Base-by-base conservation (phyloP, 2,888 invertebrate genomes). In the Pinctada fucata region DNA sequence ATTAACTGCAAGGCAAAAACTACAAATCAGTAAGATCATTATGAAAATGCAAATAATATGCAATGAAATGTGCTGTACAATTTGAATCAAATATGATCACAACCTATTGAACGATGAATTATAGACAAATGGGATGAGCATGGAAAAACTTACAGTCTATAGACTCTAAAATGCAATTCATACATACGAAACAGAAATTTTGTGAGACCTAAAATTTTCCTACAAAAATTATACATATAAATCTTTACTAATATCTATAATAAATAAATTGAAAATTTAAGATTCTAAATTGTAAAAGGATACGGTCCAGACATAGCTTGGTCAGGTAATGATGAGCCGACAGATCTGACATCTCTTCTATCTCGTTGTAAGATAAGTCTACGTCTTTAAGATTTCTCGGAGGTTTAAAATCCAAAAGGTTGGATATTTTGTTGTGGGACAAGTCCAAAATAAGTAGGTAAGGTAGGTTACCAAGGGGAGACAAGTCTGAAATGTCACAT, bases 361-460 rank as follows among this genome's bases (percentile, higher is more conserved):
- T 90, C 66, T 88, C 81, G 80, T 92, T 92, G 84, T 87, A 91
- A 2, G 92, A 91, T 70, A 92, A 81, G 80, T 92, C 88, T 3
- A 90, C 92, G 72, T 87, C 86, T 77, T 89, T 88, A 65, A 92
- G 86, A 76, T 91, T 92, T 69, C 84, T 83, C 13, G 91, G 92
- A 8, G 92, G 91, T 48, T 79, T 80, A 78, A 92, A 92, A 78
- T 91, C 90, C 68, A 92, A 84, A 48, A 91, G 82, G n/a, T 83
- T 85, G 0, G 86, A 83, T 69, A 92, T 84, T 75, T 89, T 86
- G 85, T 92, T 92, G 85, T 92, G 90, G 3, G 92, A 92, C 6
- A 88, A 92, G 86, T 91, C 91, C 65, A 92, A 83, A 50, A 90
- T 87, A 65, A 92, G 81, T 67, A 92, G 83, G 80, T 89, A 83